Conservation (phyloP, 2,797 vertebrate genomes). For the Erethizon dorsatum region DNA sequence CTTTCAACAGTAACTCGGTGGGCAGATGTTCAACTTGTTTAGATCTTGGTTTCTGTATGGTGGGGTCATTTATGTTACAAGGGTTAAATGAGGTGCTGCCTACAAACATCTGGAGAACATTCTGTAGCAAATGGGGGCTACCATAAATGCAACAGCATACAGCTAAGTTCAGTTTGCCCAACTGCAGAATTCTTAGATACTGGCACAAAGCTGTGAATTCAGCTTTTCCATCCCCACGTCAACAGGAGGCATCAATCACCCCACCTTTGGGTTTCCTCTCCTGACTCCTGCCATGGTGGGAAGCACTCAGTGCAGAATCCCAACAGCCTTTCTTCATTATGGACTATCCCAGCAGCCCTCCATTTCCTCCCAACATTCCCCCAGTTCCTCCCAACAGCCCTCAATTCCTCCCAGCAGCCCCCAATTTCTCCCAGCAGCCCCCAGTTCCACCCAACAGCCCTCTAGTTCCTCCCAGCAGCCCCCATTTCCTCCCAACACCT, state of each 20-base stretch:
- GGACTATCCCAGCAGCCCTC: background rate
- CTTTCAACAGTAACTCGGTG: background rate
- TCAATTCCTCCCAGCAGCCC: too few relatives aligned
- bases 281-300: background rate
- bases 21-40: background rate
- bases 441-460: too few relatives aligned
- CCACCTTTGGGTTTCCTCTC: background rate
- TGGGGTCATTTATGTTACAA: background rate
- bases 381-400: too few relatives aligned
- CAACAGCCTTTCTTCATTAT: background rate
- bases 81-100: background rate
- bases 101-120: background rate
- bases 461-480: too few relatives aligned
- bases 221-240: too few relatives aligned
- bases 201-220: too few relatives aligned
- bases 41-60: background rate
- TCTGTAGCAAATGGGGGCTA: background rate
- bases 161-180: too few relatives aligned
- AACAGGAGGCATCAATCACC: background rate
- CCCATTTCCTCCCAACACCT: too few relatives aligned
- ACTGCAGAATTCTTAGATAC: background rate
- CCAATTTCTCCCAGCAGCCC: too few relatives aligned
- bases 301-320: background rate
- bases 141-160: background rate
- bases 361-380: background rate